Conservation (phyloP, 1,140 invertebrate genomes). For the Portunus trituberculatus region DNA sequence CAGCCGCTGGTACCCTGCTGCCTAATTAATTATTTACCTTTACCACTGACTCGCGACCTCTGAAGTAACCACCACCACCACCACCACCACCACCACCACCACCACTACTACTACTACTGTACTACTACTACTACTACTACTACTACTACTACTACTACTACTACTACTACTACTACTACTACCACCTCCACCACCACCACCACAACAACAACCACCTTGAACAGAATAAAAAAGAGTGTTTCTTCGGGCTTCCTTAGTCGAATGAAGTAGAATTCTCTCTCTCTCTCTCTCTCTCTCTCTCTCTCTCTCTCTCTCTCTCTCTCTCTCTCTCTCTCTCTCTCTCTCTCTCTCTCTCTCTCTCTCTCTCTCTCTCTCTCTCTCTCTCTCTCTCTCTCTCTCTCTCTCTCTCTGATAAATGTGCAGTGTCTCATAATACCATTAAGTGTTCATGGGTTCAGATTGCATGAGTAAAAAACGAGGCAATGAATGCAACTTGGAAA, state of each 20-base stretch:
- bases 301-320: neutral
- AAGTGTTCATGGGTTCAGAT: neutral
- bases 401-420: neutral
- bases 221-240: too few species aligned
- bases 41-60: neutral
- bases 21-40: conserved; percentile 16
- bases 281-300: conserved; percentile 4
- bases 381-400: neutral
- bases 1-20: neutral
- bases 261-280: neutral
- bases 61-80: neutral
- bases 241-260: too few species aligned
- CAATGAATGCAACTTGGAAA: neutral
- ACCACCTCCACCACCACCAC: too few species aligned
- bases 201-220: too few species aligned
- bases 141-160: too few species aligned
- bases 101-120: too few species aligned
- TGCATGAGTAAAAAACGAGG: neutral
- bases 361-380: neutral
- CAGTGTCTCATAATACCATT: too few species aligned
- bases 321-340: neutral
- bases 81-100: too few species aligned
- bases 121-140: too few species aligned
- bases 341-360: neutral
- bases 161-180: too few species aligned